Evolutionary conservation across 2,797 vertebrate species (phyloP).

Genomic region (Bovichtus variegatus): DNA sequence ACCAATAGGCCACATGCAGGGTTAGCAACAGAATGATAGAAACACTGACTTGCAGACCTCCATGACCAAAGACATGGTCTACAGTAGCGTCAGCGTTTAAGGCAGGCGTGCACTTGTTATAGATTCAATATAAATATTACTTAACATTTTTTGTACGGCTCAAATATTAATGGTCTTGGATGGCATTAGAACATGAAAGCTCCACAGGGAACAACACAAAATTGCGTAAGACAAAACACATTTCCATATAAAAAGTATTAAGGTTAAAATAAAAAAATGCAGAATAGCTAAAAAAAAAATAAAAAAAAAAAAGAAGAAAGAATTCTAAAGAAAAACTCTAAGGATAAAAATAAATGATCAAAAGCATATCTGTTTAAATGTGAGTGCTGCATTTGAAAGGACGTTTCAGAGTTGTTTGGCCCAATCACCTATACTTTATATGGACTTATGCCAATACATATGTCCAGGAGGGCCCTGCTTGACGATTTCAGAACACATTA

Average conservation of each 20-base stretch:
- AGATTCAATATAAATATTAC: background rate
- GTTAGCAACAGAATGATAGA: slow-evolving; percentile 29
- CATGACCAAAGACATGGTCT: background rate
- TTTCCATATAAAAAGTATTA: background rate
- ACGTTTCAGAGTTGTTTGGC: slow-evolving; percentile 4
- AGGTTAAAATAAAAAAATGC: background rate
- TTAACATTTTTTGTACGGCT: background rate
- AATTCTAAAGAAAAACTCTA: too few relatives aligned
- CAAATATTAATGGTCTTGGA: background rate
- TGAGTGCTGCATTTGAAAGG: background rate
- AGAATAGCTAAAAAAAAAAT: background rate
- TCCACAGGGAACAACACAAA: background rate
- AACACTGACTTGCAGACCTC: slow-evolving; percentile 8
- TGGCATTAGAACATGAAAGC: background rate
- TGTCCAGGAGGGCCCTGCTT: background rate
- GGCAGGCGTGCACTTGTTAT: background rate
- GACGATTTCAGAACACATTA: slow-evolving; percentile 21
- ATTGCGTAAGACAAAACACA: background rate
- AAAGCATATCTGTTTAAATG: background rate
- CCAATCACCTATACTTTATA: slow-evolving; percentile 13
- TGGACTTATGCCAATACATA: slow-evolving; percentile 17
- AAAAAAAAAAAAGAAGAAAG: background rate
- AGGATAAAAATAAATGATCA: background rate
- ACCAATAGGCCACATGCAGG: slow-evolving; percentile 32
- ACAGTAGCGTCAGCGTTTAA: background rate